These are phyloP conservation scores for Steinernema scapterisci DNA, from an alignment of 2,888 invertebrate species.

Conservation along the genomic window DNA sequence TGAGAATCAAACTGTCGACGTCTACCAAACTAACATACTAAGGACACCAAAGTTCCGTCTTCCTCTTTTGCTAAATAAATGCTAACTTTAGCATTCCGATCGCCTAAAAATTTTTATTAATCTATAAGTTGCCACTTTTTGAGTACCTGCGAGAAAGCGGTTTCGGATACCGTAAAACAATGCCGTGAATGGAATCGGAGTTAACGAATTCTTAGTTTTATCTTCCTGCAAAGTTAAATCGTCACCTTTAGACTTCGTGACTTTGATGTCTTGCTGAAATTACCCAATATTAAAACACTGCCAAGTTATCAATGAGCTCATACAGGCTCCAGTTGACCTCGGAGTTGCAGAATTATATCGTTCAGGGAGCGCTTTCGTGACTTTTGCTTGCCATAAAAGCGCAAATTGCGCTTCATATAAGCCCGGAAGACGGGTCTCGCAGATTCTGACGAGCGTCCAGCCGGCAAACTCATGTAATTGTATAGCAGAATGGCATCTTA, in stretches of 20 bases:
- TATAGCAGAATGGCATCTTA: constrained; percentile 7
- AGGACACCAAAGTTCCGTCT: background rate
- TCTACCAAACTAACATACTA: background rate
- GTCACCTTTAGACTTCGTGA: background rate
- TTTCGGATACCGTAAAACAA: constrained; percentile 15
- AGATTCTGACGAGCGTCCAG: background rate
- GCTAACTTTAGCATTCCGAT: background rate
- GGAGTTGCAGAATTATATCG: background rate
- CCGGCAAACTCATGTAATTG: background rate
- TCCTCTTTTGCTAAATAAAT: background rate
- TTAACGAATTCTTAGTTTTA: background rate
- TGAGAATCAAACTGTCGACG: background rate
- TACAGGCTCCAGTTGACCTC: background rate
- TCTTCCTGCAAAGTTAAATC: background rate
- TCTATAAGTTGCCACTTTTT: background rate
- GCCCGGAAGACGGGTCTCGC: constrained; percentile 6
- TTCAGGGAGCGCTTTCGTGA: background rate
- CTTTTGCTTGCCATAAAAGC: background rate
- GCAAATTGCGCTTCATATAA: constrained; percentile 6
- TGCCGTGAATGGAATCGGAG: background rate
- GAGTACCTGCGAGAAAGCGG: background rate
- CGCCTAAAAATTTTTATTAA: background rate
- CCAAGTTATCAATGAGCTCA: background rate
- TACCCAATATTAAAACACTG: background rate
- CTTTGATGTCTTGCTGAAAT: background rate